Evolutionary conservation across 2,113 vertebrate species (phyloP), one percentile per base, ranked within the genome.

Genomic region (Cyanistes caeruleus): DNA sequence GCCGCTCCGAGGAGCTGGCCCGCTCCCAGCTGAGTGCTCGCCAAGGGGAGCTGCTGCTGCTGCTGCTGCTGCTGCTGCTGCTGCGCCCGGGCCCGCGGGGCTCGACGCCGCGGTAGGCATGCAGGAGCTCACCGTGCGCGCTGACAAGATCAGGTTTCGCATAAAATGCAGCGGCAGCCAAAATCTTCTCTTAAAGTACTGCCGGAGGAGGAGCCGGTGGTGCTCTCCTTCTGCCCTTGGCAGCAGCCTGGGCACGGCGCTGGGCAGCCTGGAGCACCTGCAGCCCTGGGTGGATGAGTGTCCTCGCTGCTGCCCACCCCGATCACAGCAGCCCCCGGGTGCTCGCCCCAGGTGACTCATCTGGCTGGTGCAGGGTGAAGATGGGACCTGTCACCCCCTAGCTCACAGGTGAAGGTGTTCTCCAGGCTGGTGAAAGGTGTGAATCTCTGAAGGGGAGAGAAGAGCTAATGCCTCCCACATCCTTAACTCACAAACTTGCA

Each of bases 81-180:
- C 90, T 94, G 56, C 72, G 19, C 93, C 59, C 59, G 73, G 80
- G 73, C 93, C 55, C 21, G 48, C 65, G 41, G 95, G 86, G 87
- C 84, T 59, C 62, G 30, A 60, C 94, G 33, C 52, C 53, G 95
- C 53, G 86, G 94, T 81, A 88, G 87, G 87, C 84, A 48, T 30
- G 90, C 94, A 13, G 73, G 92, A 78, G 96, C 93, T 7, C 92
- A 58, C 81, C 35, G 48, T 24, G 62, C 95, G 68, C 39, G 9
- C 90, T 55, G 90, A 68, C 92, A 76, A 84, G 94, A 94, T 96
- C 94, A 18, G 87, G 90, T 95, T 96, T 95, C 90, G 35, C 55
- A 89, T 58, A 86, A 49, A 93, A 63, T 3, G 90, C 90, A 76
- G 79, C 72, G 14, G 84, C 87, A 80, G 93, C 78, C 94, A 96